These are phyloP conservation scores for Dascyllus trimaculatus DNA, from an alignment of 2,113 vertebrate species.

Conservation along the genomic window DNA sequence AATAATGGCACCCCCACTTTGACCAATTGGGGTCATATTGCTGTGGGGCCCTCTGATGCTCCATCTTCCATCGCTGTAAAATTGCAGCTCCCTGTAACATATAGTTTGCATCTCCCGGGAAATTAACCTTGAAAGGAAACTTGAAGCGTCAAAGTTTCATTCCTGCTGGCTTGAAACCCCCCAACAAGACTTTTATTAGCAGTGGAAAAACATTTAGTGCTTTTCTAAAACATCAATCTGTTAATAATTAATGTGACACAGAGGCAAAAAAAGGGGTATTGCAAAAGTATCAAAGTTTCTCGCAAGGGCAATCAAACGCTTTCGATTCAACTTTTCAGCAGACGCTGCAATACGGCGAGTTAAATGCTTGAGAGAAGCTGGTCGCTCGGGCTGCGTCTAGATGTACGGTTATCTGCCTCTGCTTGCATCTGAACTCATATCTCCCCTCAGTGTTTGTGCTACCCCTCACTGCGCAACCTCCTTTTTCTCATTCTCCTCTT, in stretches of 20 bases:
- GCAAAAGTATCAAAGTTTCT: constrained; percentile 40
- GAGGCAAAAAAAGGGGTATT: background rate
- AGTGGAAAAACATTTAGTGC: constrained; percentile 30
- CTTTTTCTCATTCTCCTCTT: constrained; percentile 57
- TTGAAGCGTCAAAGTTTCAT: constrained; percentile 10
- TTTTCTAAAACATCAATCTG: constrained; percentile 28
- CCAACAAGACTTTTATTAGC: background rate
- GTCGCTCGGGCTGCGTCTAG: background rate
- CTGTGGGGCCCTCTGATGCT: constrained; percentile 15
- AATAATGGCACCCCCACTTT: background rate
- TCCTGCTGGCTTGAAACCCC: background rate
- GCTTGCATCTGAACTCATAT: constrained; percentile 45
- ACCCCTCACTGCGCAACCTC: constrained; percentile 59
- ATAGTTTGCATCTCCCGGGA: constrained; percentile 46
- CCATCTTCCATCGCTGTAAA: constrained; percentile 22
- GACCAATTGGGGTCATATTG: constrained; percentile 20
- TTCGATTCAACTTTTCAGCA: constrained; percentile 54
- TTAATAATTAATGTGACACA: constrained; percentile 45
- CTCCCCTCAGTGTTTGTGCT: constrained; percentile 52
- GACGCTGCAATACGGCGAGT: background rate
- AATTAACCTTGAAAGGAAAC: constrained; percentile 50
- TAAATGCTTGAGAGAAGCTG: constrained; percentile 22
- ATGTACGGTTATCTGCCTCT: constrained; percentile 23
- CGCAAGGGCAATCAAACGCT: constrained; percentile 50
- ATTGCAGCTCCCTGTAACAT: constrained; percentile 5